Base-by-base conservation (phyloP, 2,888 invertebrate species). In the Agonopterix arenella region DNA sequence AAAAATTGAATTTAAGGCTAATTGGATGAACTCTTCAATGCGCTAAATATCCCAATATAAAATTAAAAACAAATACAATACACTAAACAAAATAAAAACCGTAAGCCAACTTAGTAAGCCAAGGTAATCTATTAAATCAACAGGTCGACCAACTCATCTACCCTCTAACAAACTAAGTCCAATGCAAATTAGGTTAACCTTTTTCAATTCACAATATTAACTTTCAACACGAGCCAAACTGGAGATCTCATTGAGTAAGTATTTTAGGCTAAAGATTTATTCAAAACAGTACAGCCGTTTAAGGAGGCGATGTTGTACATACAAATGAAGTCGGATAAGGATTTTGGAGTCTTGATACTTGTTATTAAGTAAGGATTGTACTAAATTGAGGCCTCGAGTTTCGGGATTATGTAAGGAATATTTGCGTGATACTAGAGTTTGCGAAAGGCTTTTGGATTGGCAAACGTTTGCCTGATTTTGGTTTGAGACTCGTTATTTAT, bases 181-280 rank as follows among this genome's bases (percentile, higher is more conserved):
- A 75, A 83, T 78, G 80, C 70, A 79, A 83, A 83, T 82, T 59
- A 70, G 61, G 63, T 73, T 73, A 74, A 76, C 79, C 80, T 80
- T 80, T 83, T 81, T 78, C 78, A 80, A 80, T 82, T 75, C 76
- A 70, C 64, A 76, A 66, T 73, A 72, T 77, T 79, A 76, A 75
- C 75, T 73, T 67, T 66, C 62, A 60, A 64, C 70, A 64, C 66
- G 68, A 56, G 62, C 67, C 67, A 76, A 76, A 77, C 76, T 75
- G 76, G 73, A 62, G 54, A 59, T 68, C 55, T 79, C 79, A 83
- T 81, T 80, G 75, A 80, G 79, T 80, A 80, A 83, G 76, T 79
- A 76, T 80, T 80, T 28, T 78, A 76, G 76, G 70, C 67, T 64
- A 61, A 70, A 73, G 81, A 81, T 82, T 83, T 82, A 83, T 83